Percentiles rank a stretch among this genome's conserved stretches.
phyloP scores from a whole-genome alignment of 2,113 vertebrate genomes.

The Peromyscus leucopus region DNA sequence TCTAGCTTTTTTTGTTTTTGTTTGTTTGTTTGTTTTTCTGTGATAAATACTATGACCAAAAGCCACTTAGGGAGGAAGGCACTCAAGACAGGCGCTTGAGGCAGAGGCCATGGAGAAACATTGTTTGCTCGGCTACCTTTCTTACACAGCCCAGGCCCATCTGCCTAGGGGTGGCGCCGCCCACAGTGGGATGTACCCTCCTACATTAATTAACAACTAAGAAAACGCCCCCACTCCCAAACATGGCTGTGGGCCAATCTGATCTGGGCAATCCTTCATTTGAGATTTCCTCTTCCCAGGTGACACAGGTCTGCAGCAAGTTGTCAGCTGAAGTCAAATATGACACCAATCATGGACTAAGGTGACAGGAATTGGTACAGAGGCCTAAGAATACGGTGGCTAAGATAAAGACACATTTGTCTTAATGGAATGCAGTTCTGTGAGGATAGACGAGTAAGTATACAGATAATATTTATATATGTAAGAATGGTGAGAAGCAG shows the following conservation, averaged over 20 bases:
- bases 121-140: not conserved
- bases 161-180: not conserved
- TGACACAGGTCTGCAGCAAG: not conserved
- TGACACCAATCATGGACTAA: not conserved
- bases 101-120: not conserved
- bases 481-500: not conserved
- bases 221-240: not conserved
- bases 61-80: not conserved
- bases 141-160: not conserved
- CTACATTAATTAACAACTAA: not conserved
- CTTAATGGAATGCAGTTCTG: not conserved
- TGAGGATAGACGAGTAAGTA: not conserved
- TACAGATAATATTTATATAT: no score
- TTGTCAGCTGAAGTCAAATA: not conserved
- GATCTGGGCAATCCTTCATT: not conserved
- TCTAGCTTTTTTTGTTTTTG: not conserved
- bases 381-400: not conserved
- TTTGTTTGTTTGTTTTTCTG: not conserved
- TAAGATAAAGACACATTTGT: not conserved
- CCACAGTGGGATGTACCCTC: not conserved
- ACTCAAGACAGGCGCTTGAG: not conserved
- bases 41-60: not conserved
- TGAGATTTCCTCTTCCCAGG: not conserved
- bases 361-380: not conserved
- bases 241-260: not conserved